Base-by-base conservation (phyloP, 2,888 invertebrate genomes). In the Aleiodes alternator region DNA sequence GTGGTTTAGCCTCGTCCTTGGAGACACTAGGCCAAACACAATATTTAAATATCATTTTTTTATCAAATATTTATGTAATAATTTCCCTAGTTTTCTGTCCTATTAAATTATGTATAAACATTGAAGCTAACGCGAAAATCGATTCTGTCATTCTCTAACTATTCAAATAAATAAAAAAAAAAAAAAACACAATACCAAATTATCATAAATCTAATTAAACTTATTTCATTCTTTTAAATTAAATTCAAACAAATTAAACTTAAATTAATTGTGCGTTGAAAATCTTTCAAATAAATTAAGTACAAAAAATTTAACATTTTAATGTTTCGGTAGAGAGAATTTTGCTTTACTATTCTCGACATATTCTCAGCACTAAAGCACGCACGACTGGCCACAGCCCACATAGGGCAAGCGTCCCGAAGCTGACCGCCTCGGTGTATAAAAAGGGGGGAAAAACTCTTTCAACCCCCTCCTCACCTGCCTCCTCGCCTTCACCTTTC, bases 21-120 rank as follows among this genome's bases (percentile, higher is more conserved):
- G 78, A 74, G 74, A 84, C 83, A 59, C 74, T 80, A 5, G 87
- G 83, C 88, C 87, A 87, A 38, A 85, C 78, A 80, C 87, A 87
- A 75, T 84, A 86, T 73, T 86, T 87, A 78, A 88, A 86, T 75
- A 88, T 85, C 88, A 88, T 88, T 23, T 31, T 23, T 43, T 9
- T n/a, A n/a, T n/a, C n/a, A n/a, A 43, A 43, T n/a, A 38, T 34
- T 48, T 8, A 55, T 55, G 6, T 2, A n/a, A 16, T 11, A 7
- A 55, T 53, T 68, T 57, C 57, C 48, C n/a, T 14, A n/a, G 43
- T 9, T 68, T 57, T 16, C 14, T 53, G 1, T 6, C 3, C 16
- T 16, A 6, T 14, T 55, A 14, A n/a, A 55, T 16, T 16, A 55
- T 16, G 16, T 7, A 55, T 9, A 11, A 55, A 55, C 55, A 55